Percentiles rank a stretch among this genome's conserved stretches.
Evolutionary conservation across 2,888 invertebrate genomes (phyloP).

Genomic region (Campaea margaritaria): DNA sequence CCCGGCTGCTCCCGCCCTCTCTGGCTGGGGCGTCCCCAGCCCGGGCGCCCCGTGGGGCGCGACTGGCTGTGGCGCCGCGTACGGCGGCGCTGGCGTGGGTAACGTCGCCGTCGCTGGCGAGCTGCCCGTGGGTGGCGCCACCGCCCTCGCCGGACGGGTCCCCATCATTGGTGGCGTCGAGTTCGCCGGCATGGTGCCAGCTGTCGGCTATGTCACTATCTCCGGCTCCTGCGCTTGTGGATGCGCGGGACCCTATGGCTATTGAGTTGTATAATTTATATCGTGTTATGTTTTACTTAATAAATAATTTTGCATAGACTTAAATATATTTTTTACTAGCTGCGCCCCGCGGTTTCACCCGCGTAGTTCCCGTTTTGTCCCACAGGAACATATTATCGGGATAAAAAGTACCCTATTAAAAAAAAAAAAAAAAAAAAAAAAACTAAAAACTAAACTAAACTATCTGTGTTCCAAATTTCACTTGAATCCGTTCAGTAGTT

Average conservation of each 20-base stretch:
- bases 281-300: too few relatives aligned
- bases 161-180: constrained; percentile 38
- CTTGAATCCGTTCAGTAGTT: too few relatives aligned
- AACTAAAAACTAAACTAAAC: too few relatives aligned
- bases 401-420: too few relatives aligned
- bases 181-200: constrained; percentile 29
- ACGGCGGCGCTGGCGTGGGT: constrained; percentile 23
- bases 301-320: neutral
- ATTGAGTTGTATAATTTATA: neutral
- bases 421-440: too few relatives aligned
- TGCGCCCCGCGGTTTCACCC: too few relatives aligned
- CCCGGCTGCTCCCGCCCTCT: too few relatives aligned
- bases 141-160: constrained; percentile 31
- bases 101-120: constrained; percentile 38
- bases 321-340: too few relatives aligned
- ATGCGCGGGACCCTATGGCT: constrained; percentile 1
- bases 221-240: constrained; percentile 30
- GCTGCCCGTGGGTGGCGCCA: constrained; percentile 29
- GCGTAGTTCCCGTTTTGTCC: too few relatives aligned
- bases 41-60: too few relatives aligned
- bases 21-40: constrained; percentile 8
- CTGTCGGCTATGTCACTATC: constrained; percentile 34
- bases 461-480: too few relatives aligned
- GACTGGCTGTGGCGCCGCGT: constrained; percentile 7
- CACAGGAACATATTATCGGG: too few relatives aligned